Evolutionary conservation across 1,140 invertebrate species (phyloP).

Genomic region (Caenorhabditis inopinata): DNA sequence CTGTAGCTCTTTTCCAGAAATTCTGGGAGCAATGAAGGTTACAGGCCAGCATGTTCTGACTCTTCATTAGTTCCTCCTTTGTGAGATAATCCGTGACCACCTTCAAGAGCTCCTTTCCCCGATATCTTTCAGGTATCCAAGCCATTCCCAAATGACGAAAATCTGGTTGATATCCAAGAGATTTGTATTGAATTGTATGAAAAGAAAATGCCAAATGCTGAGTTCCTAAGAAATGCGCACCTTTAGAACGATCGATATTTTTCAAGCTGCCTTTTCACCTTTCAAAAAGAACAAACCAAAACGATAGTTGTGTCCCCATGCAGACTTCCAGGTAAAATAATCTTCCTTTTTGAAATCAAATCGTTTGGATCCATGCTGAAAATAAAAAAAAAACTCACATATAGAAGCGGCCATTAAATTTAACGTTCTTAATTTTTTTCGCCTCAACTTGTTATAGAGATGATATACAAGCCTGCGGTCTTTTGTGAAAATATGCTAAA

Average conservation of each 20-base stretch:
- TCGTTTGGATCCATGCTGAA: background rate
- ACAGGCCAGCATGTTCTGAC: conserved; percentile 14
- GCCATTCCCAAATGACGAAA: conserved; percentile 19
- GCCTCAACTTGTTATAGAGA: too few species aligned
- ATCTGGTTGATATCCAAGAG: background rate
- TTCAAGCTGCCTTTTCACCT: too few species aligned
- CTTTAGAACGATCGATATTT: background rate
- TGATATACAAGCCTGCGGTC: too few species aligned
- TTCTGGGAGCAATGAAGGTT: conserved; percentile 14
- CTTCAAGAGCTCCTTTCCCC: background rate
- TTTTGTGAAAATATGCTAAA: too few species aligned
- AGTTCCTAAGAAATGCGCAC: background rate
- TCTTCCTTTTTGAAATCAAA: background rate
- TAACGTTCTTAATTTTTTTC: too few species aligned
- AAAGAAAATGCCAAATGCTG: background rate
- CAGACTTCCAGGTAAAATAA: background rate
- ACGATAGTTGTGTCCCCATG: background rate
- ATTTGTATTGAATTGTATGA: conserved; percentile 14
- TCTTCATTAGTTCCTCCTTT: background rate
- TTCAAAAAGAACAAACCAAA: background rate
- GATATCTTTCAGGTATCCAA: background rate
- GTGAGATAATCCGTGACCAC: background rate
- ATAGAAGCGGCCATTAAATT: too few species aligned
- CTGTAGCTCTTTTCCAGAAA: background rate
- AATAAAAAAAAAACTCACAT: too few species aligned